Evolutionary conservation across 2,888 invertebrate genomes (phyloP).

Genomic region (Eurytoma adleriae): DNA sequence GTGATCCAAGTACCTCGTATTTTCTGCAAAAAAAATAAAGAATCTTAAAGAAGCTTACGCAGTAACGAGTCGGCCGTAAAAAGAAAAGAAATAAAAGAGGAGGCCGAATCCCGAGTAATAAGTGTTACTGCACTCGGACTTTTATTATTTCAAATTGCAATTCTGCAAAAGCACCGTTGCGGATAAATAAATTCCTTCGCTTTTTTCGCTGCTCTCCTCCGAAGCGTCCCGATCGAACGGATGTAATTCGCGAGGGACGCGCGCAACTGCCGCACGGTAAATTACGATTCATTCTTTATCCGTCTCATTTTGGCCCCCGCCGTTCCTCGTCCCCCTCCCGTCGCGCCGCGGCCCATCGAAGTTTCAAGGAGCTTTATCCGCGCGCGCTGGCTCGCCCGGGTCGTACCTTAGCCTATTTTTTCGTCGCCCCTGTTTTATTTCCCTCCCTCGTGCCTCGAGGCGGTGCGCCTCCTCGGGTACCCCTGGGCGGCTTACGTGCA

Average conservation of each 20-base stretch:
- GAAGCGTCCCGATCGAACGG: too few relatives aligned
- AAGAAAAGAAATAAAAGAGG: too few relatives aligned
- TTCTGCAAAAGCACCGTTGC: too few relatives aligned
- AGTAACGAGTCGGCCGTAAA: too few relatives aligned
- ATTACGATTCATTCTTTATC: conserved; percentile 17
- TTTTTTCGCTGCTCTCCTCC: too few relatives aligned
- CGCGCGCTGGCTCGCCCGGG: conserved; percentile 4
- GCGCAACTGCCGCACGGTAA: neutral
- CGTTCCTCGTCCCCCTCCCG: neutral
- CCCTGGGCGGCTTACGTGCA: conserved; percentile 15
- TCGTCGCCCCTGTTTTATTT: neutral
- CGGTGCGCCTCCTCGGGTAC: neutral
- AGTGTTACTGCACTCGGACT: too few relatives aligned
- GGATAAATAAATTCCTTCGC: too few relatives aligned
- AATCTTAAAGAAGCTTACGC: too few relatives aligned
- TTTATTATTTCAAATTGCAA: too few relatives aligned
- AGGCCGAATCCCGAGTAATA: too few relatives aligned
- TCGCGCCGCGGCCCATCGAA: neutral
- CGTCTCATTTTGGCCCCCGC: neutral
- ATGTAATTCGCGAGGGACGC: neutral
- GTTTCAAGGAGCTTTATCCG: conserved; percentile 6
- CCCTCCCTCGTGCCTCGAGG: neutral
- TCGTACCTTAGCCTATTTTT: conserved; percentile 14
- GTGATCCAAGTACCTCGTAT: too few relatives aligned
- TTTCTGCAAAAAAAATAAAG: too few relatives aligned